Conservation (phyloP, 2,113 vertebrate genomes). For the Rhadina sibilatrix region DNA sequence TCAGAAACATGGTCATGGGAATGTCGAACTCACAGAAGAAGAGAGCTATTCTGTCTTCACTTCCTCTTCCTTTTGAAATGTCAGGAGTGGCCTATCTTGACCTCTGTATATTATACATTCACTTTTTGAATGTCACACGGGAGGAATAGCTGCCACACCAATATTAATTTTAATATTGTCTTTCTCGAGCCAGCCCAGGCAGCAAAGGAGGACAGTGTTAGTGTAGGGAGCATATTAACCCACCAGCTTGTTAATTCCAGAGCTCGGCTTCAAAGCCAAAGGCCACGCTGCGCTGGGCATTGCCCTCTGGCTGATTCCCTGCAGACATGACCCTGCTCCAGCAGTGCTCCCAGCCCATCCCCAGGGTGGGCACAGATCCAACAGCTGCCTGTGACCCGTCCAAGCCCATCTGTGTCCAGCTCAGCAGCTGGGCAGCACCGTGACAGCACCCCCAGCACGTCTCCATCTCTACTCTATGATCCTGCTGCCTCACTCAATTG, state of each 20-base stretch:
- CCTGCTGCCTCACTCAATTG: not conserved
- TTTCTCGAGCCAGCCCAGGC: not conserved
- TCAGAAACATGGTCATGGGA: not conserved
- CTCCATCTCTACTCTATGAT: not conserved
- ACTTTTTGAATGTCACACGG: not conserved
- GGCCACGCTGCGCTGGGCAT: fast-evolving
- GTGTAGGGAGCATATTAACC: not conserved
- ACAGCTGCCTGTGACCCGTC: not conserved
- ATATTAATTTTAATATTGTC: not conserved
- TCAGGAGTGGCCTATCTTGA: not conserved
- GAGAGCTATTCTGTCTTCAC: not conserved
- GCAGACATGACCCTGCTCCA: not conserved
- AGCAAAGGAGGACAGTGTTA: not conserved
- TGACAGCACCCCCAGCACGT: not conserved
- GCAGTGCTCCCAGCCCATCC: not conserved
- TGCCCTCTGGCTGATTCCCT: not conserved
- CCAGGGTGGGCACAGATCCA: not conserved
- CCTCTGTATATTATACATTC: not conserved
- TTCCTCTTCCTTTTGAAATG: not conserved
- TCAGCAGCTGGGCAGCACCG: not conserved
- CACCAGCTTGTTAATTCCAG: not conserved
- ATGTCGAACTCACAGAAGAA: not conserved
- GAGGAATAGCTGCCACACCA: conserved; percentile 6
- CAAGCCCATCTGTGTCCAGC: not conserved
- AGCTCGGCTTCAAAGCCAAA: not conserved